Conservation (phyloP, 2,113 vertebrate genomes). For the Lagopus leucura region DNA sequence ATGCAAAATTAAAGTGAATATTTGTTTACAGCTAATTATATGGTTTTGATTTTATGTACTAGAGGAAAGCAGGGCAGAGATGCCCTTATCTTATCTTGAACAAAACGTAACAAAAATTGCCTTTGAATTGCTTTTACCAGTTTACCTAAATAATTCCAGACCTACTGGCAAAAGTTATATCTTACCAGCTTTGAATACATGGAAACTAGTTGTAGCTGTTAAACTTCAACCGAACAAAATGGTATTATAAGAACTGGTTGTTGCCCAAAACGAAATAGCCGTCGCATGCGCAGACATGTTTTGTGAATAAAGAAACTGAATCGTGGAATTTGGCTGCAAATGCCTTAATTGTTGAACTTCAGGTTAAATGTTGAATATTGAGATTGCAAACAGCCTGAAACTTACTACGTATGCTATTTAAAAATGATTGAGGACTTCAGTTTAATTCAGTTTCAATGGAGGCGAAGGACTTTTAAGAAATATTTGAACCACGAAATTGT, state of each 20-base stretch:
- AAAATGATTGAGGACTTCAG: conserved; percentile 51
- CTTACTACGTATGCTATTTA: conserved; percentile 4
- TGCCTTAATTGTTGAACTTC: not conserved
- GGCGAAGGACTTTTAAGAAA: not conserved
- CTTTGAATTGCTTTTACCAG: not conserved
- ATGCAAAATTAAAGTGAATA: not conserved
- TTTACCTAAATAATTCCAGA: not conserved
- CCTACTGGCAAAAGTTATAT: not conserved
- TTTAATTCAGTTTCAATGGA: conserved; percentile 49
- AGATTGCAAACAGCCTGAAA: not conserved
- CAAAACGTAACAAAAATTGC: not conserved
- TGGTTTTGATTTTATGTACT: not conserved
- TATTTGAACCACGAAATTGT: conserved; percentile 43
- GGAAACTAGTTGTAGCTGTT: not conserved
- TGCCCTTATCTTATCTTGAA: not conserved
- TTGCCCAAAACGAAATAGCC: not conserved
- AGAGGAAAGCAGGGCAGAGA: fast-evolving
- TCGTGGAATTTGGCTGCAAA: not conserved
- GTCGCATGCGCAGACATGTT: not conserved
- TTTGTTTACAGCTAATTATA: not conserved
- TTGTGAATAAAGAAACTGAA: not conserved
- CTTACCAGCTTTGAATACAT: not conserved
- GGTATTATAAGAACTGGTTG: not conserved
- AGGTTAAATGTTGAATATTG: not conserved
- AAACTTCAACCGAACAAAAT: not conserved